Evolutionary conservation across 2,888 invertebrate species (phyloP), one percentile per base, ranked within the genome.

Genomic region (Drosophila algonquin): DNA sequence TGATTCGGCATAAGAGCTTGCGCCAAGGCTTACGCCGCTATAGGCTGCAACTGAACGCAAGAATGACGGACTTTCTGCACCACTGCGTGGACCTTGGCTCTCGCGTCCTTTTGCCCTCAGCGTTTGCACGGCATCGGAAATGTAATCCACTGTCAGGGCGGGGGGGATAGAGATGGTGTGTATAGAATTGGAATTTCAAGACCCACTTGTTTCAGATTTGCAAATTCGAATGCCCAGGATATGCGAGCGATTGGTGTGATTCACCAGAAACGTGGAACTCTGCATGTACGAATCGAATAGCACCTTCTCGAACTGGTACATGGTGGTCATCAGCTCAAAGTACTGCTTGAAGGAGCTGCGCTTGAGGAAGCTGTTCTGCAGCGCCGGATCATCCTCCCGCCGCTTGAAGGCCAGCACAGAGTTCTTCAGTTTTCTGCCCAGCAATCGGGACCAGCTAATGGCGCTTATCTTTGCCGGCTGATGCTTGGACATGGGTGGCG

Each of bases 381-480:
- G 73, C 21, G 83, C 90, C 9, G 92, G 91, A 55, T 91, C 87
- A 61, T 92, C 77, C 70, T 92, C 92, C 35, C 91, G 95, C 86
- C 95, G 94, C 90, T 96, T 95, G 84, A 98, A 97, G 63, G 94
- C 95, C 84, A 97, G 93, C 27, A 97, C 95, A 0, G 97, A 95
- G 75, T 94, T 94, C 90, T 97, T 97, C 81, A 98, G 94, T 77
- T 95, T 95, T 79, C 95, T 94, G 87, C 97, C 96, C 18, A 98
- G 93, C 60, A 96, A 94, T 51, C 97, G 94, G 14, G 95, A 95
- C 98, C 98, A 98, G 90, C 95, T 96, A 74, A 98, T 96, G 18
- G 96, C 94, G 9, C 98, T 97, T 5, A 96, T 95, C n/a, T 95
- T 94, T 0, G 96, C 95, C 0, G 97, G 96, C 80, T 96, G 96